Evolutionary conservation across 1,140 invertebrate genomes (phyloP), one percentile per base, ranked within the genome.

Genomic region (Anagrus nilaparvatae): DNA sequence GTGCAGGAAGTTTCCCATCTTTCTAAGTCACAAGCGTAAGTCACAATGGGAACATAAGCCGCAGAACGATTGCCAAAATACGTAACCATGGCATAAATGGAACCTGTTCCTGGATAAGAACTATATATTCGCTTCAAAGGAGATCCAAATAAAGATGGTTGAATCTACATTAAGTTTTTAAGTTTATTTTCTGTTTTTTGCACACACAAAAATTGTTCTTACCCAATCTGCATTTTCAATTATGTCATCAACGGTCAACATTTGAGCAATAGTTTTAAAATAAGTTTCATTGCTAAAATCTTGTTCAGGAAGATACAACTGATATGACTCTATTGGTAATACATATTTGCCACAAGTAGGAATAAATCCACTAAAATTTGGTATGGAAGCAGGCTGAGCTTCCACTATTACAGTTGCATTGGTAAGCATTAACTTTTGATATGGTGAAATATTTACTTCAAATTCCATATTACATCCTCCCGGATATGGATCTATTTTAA

Each of bases 401-500:
- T 78, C 72, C 1, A 85, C 69, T 25, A 53, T 61, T 4, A 82
- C 66, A 24, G 73, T 68, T n/a, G 70, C 59, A 32, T 70, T 51
- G 23, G 56, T 69, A 24, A 71, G 65, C 2, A 43, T 47, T 1
- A 79, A 50, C 23, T 62, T 62, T 48, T 83, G 65, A 53, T 73
- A 86, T 7, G 84, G 81, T 14, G 80, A 73, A 43, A 71, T 72
- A 52, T 74, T 61, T n/a, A 77, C 60, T 29, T 73, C 58, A 49
- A 77, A 78, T 52, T 81, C 77, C 70, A 83, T 73, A 48, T 82
- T 85, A 54, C 84, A 87, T 21, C 81, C 84, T 43, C 84, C 84
- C 29, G 84, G 83, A 50, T 85, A 66, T 4, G 84, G 84, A 55
- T 76, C 83, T 85, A 47, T 2, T 9, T 42, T 28, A 46, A 46